phyloP scores from a whole-genome alignment of 2,113 vertebrate genomes.

The Calyptommatus sinebrachiatus region DNA sequence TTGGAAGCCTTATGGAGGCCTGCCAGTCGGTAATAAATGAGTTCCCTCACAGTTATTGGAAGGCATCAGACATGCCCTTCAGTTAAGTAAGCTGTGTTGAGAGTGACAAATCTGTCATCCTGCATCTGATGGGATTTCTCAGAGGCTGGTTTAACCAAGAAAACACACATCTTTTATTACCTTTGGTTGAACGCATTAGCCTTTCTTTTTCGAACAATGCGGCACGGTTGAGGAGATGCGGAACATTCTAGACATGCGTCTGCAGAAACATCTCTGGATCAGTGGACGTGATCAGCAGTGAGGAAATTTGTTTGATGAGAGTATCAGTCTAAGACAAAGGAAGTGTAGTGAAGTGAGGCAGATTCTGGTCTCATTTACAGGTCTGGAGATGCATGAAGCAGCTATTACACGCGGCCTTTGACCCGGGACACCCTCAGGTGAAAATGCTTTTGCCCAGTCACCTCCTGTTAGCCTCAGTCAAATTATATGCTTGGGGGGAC shows the following conservation, averaged over 20 bases:
- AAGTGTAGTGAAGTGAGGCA: conserved; percentile 71
- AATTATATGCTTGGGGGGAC: conserved; percentile 64
- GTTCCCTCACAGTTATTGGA: fast-evolving
- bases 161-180: conserved; percentile 51
- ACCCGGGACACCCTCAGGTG: conserved; percentile 79
- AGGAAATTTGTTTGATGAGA: conserved; percentile 72
- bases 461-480: conserved; percentile 74
- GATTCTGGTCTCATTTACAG: conserved; percentile 75
- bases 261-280: conserved; percentile 64
- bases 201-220: conserved; percentile 41
- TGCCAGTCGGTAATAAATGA: fast-evolving
- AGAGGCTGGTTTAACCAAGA: conserved; percentile 36
- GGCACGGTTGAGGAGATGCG: conserved; percentile 50
- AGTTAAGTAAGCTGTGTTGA: background rate
- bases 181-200: conserved; percentile 47
- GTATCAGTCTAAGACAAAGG: conserved; percentile 66
- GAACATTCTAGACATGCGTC: conserved; percentile 66
- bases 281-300: conserved; percentile 59
- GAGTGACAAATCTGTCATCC: background rate
- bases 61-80: fast-evolving
- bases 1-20: background rate
- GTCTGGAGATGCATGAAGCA: conserved; percentile 73
- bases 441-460: conserved; percentile 76
- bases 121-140: conserved; percentile 20
- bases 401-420: conserved; percentile 81